Evolutionary conservation across 2,113 vertebrate species (phyloP).

Genomic region (Aspiorhynchus laticeps): DNA sequence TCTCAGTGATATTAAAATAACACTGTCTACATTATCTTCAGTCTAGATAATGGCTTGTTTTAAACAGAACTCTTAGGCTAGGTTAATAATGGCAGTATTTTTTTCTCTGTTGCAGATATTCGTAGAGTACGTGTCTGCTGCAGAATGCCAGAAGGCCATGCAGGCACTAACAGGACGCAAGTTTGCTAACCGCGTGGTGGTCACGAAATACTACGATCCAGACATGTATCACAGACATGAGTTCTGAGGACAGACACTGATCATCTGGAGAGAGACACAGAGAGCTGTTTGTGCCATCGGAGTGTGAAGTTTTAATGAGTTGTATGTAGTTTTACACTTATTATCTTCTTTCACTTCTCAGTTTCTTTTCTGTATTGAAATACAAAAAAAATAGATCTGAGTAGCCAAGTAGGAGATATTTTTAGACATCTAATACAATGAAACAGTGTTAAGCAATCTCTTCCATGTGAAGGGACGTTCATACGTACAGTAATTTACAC

Average conservation of each 20-base stretch:
- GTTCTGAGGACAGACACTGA: slow-evolving; percentile 65
- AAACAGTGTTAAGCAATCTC: not conserved
- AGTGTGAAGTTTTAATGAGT: not conserved
- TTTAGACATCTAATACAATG: not conserved
- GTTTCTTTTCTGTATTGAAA: not conserved
- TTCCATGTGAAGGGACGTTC: not conserved
- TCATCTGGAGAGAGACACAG: not conserved
- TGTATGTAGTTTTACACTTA: not conserved
- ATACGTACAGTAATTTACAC: not conserved
- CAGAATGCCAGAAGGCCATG: slow-evolving; percentile 81
- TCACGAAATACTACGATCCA: slow-evolving; percentile 79
- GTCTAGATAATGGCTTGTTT: too few species aligned
- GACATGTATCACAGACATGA: slow-evolving; percentile 79
- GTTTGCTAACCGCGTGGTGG: slow-evolving; percentile 80
- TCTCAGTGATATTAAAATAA: not conserved
- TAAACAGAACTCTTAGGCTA: not conserved
- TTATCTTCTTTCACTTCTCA: not conserved
- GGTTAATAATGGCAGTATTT: not conserved
- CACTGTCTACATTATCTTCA: not conserved
- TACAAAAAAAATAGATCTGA: not conserved
- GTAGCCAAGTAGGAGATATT: not conserved
- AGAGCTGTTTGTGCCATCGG: not conserved
- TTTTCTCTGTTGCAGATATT: slow-evolving; percentile 70
- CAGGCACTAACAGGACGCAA: slow-evolving; percentile 78
- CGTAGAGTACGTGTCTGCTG: slow-evolving; percentile 76